Base-by-base conservation (phyloP, 2,888 invertebrate genomes). In the Plebejus anna region DNA sequence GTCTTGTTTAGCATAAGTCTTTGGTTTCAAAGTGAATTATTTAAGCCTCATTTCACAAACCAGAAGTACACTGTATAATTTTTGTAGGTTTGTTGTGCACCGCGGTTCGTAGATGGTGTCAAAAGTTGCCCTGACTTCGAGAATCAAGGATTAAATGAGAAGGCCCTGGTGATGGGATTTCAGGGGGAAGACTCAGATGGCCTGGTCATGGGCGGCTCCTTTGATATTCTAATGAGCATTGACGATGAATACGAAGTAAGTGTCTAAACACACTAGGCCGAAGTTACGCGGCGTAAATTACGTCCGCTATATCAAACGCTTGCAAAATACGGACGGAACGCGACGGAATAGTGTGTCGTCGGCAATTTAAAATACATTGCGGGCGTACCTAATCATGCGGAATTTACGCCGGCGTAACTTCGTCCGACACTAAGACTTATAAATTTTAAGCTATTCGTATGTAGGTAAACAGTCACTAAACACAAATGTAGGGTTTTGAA, bases 241-340 rank as follows among this genome's bases (percentile, higher is more conserved):
- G 75, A 59, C 1, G 79, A 81, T 22, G 79, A 79, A 2, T 78
- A 79, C 51, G 70, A 70, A 66, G 81, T 81, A 73, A 75, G 75
- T 76, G 7, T 22, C 22, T 22, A 22, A 22, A 22, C 22, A 0
- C 22, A 22, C 22, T 22, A 22, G 22, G 22, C 22, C 22, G 22
- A 22, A 22, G 22, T 22, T 22, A 22, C 22, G 22, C 22, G 22
- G 22, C 22, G 22, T 22, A 22, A 22, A 22, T 22, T 22, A 22
- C 22, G 22, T 22, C 22, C 22, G 22, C 22, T 22, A 22, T 22
- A 22, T 22, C 22, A 22, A 22, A 22, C 22, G 22, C 22, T 22
- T 22, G 22, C 22, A 22, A 22, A 22, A 22, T 22, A 22, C 22
- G 22, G 22, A 22, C 22, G 22, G 22, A 22, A 22, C 22, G 22